These are phyloP conservation scores for Hepsetus odoe DNA, from an alignment of 2,113 vertebrate genomes.

Conservation along the genomic window DNA sequence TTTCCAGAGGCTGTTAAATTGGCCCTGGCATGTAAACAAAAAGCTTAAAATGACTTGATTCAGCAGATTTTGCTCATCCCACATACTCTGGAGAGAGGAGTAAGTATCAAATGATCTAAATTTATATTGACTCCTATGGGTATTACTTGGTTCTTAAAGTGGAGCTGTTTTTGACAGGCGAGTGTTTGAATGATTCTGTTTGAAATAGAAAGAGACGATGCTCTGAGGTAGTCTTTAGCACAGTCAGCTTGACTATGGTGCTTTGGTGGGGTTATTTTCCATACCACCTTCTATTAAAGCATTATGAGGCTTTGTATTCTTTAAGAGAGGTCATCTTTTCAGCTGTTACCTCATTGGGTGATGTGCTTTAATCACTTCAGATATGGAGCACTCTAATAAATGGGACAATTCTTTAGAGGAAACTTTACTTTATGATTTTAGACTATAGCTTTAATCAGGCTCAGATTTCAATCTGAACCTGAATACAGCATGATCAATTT, in stretches of 20 bases:
- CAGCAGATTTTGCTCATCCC: slow-evolving; percentile 80
- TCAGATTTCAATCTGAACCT: too few species aligned
- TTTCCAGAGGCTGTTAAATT: slow-evolving; percentile 86
- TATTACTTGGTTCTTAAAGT: slow-evolving; percentile 84
- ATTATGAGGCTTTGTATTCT: slow-evolving; percentile 1
- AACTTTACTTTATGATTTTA: slow-evolving; percentile 28
- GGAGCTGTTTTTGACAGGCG: slow-evolving; percentile 76
- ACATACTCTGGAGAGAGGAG: slow-evolving; percentile 73
- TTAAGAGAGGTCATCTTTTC: slow-evolving; percentile 2
- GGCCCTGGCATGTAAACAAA: slow-evolving; percentile 86
- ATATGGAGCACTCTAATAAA: background rate
- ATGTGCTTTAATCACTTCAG: background rate
- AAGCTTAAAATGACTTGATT: slow-evolving; percentile 87
- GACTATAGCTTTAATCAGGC: too few species aligned
- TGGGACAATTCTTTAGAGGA: slow-evolving; percentile 42
- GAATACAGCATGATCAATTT: too few species aligned
- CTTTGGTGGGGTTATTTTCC: slow-evolving; percentile 40
- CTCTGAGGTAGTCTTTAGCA: slow-evolving; percentile 41
- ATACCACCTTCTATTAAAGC: background rate
- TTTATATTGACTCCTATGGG: slow-evolving; percentile 89
- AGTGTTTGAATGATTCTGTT: slow-evolving; percentile 84
- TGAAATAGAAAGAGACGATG: slow-evolving; percentile 79
- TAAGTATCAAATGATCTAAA: slow-evolving; percentile 91
- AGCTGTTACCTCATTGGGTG: slow-evolving; percentile 2
- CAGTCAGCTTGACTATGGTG: slow-evolving; percentile 40